Percentiles rank a stretch among this genome's conserved stretches.
Evolutionary conservation across 1,140 invertebrate species (phyloP).

Genomic region (Drosophila triauraria): DNA sequence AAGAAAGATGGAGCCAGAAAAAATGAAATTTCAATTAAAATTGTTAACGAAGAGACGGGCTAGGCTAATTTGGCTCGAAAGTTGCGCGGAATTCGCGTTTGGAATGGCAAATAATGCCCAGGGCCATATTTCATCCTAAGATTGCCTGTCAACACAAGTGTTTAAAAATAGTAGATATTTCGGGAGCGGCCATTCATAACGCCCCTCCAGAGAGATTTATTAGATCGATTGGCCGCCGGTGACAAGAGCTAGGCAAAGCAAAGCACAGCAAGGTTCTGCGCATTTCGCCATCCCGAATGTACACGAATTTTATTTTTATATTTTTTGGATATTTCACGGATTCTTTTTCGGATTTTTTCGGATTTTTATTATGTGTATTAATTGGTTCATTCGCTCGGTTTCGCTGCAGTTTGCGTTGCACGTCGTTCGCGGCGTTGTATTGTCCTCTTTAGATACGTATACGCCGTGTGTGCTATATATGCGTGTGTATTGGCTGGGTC

Average conservation of each 20-base stretch:
- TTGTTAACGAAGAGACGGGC: slow-evolving; percentile 42
- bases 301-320: slow-evolving; percentile 28
- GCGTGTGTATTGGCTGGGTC: slow-evolving; percentile 33
- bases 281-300: slow-evolving; percentile 40
- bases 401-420: slow-evolving; percentile 44
- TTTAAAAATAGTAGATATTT: slow-evolving; percentile 47
- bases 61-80: slow-evolving; percentile 44
- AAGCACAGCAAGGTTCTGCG: slow-evolving; percentile 16
- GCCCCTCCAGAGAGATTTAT: slow-evolving; percentile 51
- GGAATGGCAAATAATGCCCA: slow-evolving; percentile 28
- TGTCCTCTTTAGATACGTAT: slow-evolving; percentile 2
- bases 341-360: slow-evolving; percentile 24
- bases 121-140: slow-evolving; percentile 49
- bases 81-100: slow-evolving; percentile 19
- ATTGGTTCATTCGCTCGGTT: slow-evolving; percentile 45
- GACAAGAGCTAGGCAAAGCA: slow-evolving; percentile 40
- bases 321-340: slow-evolving; percentile 43
- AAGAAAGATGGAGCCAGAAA: neutral
- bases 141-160: slow-evolving; percentile 45
- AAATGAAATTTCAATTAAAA: slow-evolving; percentile 52
- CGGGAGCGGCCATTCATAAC: slow-evolving; percentile 43
- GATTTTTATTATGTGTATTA: slow-evolving; percentile 58
- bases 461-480: slow-evolving; percentile 5
- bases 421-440: slow-evolving; percentile 17
- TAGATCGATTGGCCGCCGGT: slow-evolving; percentile 44